Conservation (phyloP, 2,888 invertebrate species). For the Machimus atricapillus region DNA sequence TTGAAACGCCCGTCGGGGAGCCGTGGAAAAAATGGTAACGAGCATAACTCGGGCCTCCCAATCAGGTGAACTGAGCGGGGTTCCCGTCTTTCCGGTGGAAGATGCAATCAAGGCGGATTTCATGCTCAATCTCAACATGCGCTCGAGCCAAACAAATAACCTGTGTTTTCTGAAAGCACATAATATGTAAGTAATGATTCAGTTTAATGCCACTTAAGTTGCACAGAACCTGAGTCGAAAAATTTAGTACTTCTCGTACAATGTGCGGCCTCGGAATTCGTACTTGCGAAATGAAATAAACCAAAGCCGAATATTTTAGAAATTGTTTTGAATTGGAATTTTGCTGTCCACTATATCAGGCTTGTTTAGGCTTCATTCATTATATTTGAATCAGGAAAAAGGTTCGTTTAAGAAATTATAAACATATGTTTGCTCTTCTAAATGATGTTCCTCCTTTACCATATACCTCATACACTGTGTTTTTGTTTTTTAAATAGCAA, state of each 20-base stretch:
- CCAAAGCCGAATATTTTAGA: too few relatives aligned
- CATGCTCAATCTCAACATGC: conserved; percentile 22
- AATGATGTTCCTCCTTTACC: too few relatives aligned
- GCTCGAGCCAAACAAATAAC: background rate
- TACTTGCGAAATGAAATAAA: too few relatives aligned
- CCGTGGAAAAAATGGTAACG: background rate
- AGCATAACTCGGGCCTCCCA: background rate
- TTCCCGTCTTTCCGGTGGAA: background rate
- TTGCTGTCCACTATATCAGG: too few relatives aligned
- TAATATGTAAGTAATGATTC: background rate
- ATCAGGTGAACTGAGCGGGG: background rate
- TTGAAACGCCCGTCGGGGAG: background rate
- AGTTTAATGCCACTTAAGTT: background rate
- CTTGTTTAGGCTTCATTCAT: too few relatives aligned
- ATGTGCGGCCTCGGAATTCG: background rate
- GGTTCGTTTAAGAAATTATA: too few relatives aligned
- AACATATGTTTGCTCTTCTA: too few relatives aligned
- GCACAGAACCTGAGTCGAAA: background rate
- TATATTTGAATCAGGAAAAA: too few relatives aligned
- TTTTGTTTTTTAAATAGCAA: too few relatives aligned
- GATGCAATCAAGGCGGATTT: conserved; percentile 12
- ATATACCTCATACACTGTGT: too few relatives aligned
- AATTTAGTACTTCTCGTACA: background rate
- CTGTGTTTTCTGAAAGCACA: background rate
- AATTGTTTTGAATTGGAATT: too few relatives aligned